A percentile compares a stretch with the other conserved stretches of the same genome.
These are phyloP conservation scores for Steinernema carpocapsae DNA, from an alignment of 2,888 invertebrate species.

Conservation along the genomic window DNA sequence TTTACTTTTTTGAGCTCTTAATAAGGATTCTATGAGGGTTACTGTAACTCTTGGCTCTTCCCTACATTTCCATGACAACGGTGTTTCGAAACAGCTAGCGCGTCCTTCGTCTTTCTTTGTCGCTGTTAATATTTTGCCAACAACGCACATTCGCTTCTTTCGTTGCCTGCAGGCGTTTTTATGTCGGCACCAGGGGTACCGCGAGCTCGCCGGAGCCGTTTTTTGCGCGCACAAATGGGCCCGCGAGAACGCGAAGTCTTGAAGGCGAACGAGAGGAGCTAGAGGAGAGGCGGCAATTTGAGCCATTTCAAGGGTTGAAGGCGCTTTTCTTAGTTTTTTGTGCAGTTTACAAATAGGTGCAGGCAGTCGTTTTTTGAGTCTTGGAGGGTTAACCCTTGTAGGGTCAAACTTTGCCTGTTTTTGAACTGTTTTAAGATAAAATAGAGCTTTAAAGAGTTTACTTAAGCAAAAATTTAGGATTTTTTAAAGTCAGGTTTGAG, in stretches of 20 bases:
- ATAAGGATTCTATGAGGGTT: not conserved
- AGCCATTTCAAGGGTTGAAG: not conserved
- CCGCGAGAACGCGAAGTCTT: conserved; percentile 7
- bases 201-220: not conserved
- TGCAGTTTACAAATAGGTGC: too few relatives aligned
- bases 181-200: conserved; percentile 34
- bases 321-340: conserved; percentile 34
- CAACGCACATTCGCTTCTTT: conserved; percentile 19
- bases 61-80: not conserved
- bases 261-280: not conserved
- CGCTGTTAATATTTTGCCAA: not conserved
- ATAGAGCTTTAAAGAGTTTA: too few relatives aligned
- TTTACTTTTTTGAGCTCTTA: not conserved
- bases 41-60: not conserved
- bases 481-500: too few relatives aligned
- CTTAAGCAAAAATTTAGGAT: too few relatives aligned
- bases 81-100: not conserved
- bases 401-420: conserved; percentile 49
- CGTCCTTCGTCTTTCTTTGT: not conserved
- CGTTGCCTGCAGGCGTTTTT: conserved; percentile 33
- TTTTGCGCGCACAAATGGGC: conserved; percentile 9
- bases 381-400: too few relatives aligned
- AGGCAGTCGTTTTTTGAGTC: too few relatives aligned
- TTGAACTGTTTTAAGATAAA: conserved; percentile 46
- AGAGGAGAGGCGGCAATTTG: not conserved